phyloP scores from a whole-genome alignment of 64 coral and sea anemone genomes.

The Actinia equina region DNA sequence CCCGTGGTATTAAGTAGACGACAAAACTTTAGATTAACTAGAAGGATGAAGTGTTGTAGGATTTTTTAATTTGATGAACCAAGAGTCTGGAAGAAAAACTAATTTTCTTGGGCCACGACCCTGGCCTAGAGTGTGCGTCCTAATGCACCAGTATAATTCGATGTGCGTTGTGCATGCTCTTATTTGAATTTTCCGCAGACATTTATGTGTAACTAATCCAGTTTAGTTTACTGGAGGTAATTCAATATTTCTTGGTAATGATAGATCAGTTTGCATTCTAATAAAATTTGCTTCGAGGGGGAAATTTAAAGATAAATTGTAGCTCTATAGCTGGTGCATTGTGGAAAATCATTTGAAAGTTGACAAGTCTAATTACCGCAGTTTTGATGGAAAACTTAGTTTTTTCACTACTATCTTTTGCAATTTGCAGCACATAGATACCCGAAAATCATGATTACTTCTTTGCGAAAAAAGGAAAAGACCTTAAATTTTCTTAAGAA shows the following conservation, averaged over 20 bases:
- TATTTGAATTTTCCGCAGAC: slow-evolving; percentile 2
- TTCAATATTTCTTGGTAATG: not conserved
- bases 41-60: not conserved
- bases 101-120: not conserved
- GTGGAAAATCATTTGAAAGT: not conserved
- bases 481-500: too few relatives aligned
- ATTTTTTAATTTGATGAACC: not conserved
- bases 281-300: not conserved
- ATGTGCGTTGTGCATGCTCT: not conserved
- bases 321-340: not conserved
- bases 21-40: not conserved
- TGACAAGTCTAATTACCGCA: not conserved
- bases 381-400: not conserved
- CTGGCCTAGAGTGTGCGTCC: not conserved
- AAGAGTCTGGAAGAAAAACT: not conserved
- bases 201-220: not conserved
- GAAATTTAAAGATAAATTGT: not conserved
- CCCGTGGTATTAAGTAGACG: not conserved
- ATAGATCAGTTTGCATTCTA: not conserved
- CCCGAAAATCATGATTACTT: not conserved
- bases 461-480: too few relatives aligned
- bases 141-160: not conserved
- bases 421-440: not conserved
- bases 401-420: not conserved
- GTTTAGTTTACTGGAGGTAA: not conserved